Evolutionary conservation across 2,113 vertebrate genomes (phyloP), one percentile per base, ranked within the genome.

Genomic region (Cisticola juncidis): DNA sequence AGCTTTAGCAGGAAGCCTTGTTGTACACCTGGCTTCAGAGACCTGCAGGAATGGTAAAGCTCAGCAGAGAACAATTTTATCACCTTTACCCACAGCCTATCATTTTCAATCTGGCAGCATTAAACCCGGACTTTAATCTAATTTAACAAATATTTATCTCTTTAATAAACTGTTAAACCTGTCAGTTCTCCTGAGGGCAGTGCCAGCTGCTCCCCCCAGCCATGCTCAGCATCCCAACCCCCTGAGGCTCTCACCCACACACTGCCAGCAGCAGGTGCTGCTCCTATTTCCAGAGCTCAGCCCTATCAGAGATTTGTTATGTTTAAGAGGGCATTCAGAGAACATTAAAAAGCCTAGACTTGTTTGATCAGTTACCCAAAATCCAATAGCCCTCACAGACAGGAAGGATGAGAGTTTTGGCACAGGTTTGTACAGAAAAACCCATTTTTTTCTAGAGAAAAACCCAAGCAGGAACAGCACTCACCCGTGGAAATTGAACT

Each of bases 261-360:
- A 2, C 14, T 0, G 0, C 36, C 4, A 28, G 33, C 42, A 68
- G 38, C 8, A 1, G 17, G 2, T 2, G 19, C 10, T 5, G 57
- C 57, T 28, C 25, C 53, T 23, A 3, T 21, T 84, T 24, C 31
- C 56, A 61, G n/a, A 6, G 45, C 15, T 83, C 50, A 21, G 9
- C 25, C 42, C 53, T 25, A 22, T 3, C 50, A 70, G 21, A 53
- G 22, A 35, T 26, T 42, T 10, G 0, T 10, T 44, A 3, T 6
- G 20, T n/a, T 83, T 61, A 70, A 77, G 9, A 81, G 2, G 4
- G 40, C 26, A 14, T 18, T 56, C 51, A 65, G 2, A 72, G 17
- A 45, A 44, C 6, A 22, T 13, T 8, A 21, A 62, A 40, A 28
- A n/a, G 17, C 13, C 36, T 26, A 8, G 29, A 12, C 15, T 58